Evolutionary conservation across 2,888 invertebrate genomes (phyloP).

Genomic region (Noctua fimbriata): DNA sequence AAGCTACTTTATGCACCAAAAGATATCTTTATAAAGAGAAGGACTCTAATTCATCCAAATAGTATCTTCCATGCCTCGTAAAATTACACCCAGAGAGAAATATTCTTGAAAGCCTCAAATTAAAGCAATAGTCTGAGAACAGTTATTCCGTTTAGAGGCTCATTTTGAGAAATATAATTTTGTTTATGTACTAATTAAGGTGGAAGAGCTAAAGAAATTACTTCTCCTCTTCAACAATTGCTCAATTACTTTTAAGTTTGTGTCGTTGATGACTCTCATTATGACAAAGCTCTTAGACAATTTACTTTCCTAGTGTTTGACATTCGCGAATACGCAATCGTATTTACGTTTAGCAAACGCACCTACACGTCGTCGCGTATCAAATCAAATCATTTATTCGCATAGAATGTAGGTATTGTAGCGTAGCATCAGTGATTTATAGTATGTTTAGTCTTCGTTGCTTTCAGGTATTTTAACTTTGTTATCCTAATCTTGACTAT

Average conservation of each 20-base stretch:
- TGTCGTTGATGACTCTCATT: background rate
- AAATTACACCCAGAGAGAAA: slow-evolving; percentile 41
- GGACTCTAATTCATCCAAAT: slow-evolving; percentile 49
- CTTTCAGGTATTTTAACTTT: background rate
- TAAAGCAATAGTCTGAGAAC: slow-evolving; percentile 42
- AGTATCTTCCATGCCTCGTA: slow-evolving; percentile 24
- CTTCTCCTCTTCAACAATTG: slow-evolving; percentile 14
- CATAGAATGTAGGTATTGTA: no score
- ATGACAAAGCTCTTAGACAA: background rate
- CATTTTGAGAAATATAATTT: slow-evolving; percentile 55
- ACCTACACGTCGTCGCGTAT: background rate
- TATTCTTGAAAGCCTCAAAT: slow-evolving; percentile 50
- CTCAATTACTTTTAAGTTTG: slow-evolving; percentile 2
- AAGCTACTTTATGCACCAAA: slow-evolving; percentile 17
- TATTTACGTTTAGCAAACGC: background rate
- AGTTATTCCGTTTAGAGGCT: slow-evolving; percentile 42
- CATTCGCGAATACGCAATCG: background rate
- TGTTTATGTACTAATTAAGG: slow-evolving; percentile 55
- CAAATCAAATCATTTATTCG: no score
- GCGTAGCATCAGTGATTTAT: background rate
- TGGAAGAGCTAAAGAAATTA: slow-evolving; percentile 18
- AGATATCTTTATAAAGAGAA: slow-evolving; percentile 36
- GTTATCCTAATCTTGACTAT: background rate
- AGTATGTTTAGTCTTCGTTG: background rate
- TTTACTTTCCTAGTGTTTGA: background rate